Percentiles rank a stretch among this genome's conserved stretches.
Conservation (phyloP, 2,797 vertebrate genomes). For the Alfaro cultratus region DNA sequence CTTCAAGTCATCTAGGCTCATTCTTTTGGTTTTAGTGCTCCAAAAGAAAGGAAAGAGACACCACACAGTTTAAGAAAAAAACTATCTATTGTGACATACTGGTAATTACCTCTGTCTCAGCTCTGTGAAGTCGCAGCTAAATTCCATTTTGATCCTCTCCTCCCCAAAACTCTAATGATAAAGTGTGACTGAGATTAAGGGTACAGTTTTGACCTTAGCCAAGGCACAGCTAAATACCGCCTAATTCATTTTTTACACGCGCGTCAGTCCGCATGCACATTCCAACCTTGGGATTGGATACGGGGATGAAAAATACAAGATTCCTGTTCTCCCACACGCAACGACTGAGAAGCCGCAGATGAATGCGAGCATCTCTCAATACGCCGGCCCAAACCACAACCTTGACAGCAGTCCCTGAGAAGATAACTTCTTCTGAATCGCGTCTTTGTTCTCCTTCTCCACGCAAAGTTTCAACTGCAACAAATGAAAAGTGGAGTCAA, state of each 20-base stretch:
- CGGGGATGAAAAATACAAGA: conserved; percentile 31
- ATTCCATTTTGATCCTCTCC: conserved; percentile 36
- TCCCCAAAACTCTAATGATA: conserved; percentile 27
- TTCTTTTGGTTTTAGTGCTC: neutral
- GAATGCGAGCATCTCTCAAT: conserved; percentile 54
- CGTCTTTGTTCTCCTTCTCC: conserved; percentile 33
- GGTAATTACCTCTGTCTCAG: conserved; percentile 37
- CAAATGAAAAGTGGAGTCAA: conserved; percentile 30
- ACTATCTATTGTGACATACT: conserved; percentile 5
- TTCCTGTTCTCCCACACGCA: conserved; percentile 17
- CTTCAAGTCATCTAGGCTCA: neutral
- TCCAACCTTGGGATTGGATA: conserved; percentile 69
- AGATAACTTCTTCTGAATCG: conserved; percentile 38
- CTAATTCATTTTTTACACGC: conserved; percentile 63
- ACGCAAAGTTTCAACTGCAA: neutral
- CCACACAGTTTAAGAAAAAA: conserved; percentile 10
- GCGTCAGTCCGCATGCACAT: conserved; percentile 35
- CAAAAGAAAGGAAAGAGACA: conserved; percentile 12
- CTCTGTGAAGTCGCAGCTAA: conserved; percentile 30
- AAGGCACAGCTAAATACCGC: conserved; percentile 46
- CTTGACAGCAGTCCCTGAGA: conserved; percentile 56
- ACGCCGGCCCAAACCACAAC: conserved; percentile 42
- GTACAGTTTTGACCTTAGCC: conserved; percentile 48
- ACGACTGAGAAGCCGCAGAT: conserved; percentile 19
- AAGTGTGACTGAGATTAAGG: conserved; percentile 54